Base-by-base conservation (phyloP, 2,888 invertebrate species). In the Rapana venosa region DNA sequence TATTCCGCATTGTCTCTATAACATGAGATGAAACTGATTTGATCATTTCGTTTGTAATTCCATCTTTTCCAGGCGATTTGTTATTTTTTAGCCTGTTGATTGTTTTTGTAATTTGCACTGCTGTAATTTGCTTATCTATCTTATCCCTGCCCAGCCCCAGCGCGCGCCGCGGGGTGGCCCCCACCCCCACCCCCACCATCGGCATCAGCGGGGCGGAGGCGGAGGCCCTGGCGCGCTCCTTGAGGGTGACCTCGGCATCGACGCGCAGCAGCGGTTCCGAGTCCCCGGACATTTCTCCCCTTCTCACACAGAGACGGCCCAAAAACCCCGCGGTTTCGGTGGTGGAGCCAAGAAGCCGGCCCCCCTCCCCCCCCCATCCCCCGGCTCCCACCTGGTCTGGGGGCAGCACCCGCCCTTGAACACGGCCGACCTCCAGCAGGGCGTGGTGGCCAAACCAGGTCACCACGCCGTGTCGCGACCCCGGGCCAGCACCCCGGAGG, bases 201-300 rank as follows among this genome's bases (percentile, higher is more conserved):
- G 11, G 20, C 70, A n/a, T 35, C 47, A 6, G n/a, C 61, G 74
- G 58, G 17, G 58, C 36, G 0, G 88, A 88, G 32, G 84, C 35
- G 15, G 88, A 85, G 13, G 20, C 70, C 0, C 30, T 84, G 32
- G 70, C 85, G 47, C 88, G 88, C 32, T 30, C 88, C 15, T 22
- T 88, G 13, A 61, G 70, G 61, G 88, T 84, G 30, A 66, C 88
- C 26, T 88, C 88, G 26, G 84, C 88, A 0, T 93, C 93, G 58
- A 92, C 93, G 1, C 87, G 89, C 11, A 92, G 92, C 87, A 92
- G 92, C 89, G 92, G 91, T 0, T 94, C 94, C 35, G 93, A 93
- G 56, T 94, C 94, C 8, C 94, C 94, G 5, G 93, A 93, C 85
- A 91, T 93, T 81, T 91, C 93, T 66, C 93, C 94, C 22, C n/a